Evolutionary conservation across 2,888 invertebrate species (phyloP).

Genomic region (Drosophila affinis): DNA sequence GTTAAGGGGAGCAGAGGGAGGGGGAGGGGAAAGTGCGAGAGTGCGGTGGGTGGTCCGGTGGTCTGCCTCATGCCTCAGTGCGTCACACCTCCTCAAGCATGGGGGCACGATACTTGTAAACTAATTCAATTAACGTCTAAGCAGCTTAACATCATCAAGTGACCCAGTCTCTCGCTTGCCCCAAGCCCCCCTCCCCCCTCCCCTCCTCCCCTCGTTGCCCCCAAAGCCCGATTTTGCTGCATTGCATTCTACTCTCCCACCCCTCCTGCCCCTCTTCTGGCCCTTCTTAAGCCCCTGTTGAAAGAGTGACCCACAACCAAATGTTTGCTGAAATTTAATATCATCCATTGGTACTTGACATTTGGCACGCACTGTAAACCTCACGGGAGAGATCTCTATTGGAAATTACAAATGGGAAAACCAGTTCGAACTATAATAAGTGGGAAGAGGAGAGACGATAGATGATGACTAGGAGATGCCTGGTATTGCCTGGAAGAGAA

Average conservation of each 20-base stretch:
- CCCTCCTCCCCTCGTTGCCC: background rate
- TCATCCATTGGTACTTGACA: conserved; percentile 35
- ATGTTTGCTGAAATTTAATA: conserved; percentile 25
- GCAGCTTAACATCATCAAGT: conserved; percentile 71
- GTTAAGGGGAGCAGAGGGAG: conserved; percentile 13
- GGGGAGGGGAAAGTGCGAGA: background rate
- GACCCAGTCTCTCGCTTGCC: conserved; percentile 37
- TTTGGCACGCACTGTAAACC: background rate
- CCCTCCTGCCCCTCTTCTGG: background rate
- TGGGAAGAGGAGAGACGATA: background rate
- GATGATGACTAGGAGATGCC: background rate
- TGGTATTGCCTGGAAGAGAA: background rate
- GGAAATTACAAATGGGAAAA: conserved; percentile 15
- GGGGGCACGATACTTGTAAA: conserved; percentile 68
- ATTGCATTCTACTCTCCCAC: background rate
- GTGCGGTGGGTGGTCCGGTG: no score
- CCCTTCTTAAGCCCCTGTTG: conserved; percentile 13
- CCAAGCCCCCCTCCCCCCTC: background rate
- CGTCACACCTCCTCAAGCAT: conserved; percentile 43
- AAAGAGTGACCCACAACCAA: conserved; percentile 64
- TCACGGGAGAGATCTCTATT: background rate
- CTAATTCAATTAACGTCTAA: conserved; percentile 77
- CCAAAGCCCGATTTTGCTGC: background rate
- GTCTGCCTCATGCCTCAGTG: conserved; percentile 63
- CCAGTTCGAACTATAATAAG: conserved; percentile 21